Conservation (phyloP, 2,113 vertebrate species). For the Lipophrys pholis region DNA sequence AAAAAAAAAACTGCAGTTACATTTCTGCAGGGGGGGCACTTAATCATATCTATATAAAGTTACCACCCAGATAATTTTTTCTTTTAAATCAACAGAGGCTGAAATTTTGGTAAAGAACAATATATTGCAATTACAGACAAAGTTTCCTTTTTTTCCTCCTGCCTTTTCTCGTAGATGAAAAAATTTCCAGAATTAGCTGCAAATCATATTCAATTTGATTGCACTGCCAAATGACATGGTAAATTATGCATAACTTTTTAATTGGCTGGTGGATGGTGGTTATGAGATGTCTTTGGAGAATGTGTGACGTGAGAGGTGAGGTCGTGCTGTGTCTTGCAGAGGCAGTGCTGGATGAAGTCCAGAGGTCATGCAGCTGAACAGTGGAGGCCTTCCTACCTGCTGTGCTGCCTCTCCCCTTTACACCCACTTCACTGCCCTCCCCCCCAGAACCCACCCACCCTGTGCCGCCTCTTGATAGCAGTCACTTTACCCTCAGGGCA, state of each 20-base stretch:
- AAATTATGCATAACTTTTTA: slow-evolving; percentile 85
- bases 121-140: slow-evolving; percentile 32
- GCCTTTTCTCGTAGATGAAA: slow-evolving; percentile 50
- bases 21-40: slow-evolving; percentile 61
- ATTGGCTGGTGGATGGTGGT: slow-evolving; percentile 73
- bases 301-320: slow-evolving; percentile 70
- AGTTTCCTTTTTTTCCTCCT: neutral
- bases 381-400: slow-evolving; percentile 44
- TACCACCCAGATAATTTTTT: neutral
- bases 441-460: slow-evolving; percentile 1
- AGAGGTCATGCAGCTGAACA: slow-evolving; percentile 63
- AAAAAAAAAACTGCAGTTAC: slow-evolving; percentile 30
- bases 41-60: slow-evolving; percentile 41
- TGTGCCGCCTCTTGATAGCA: slow-evolving; percentile 54
- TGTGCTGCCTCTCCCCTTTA: slow-evolving; percentile 40
- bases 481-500: slow-evolving; percentile 67
- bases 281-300: slow-evolving; percentile 62
- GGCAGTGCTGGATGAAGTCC: slow-evolving; percentile 58
- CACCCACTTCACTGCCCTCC: neutral
- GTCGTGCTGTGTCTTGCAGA: slow-evolving; percentile 56
- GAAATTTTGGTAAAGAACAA: slow-evolving; percentile 7
- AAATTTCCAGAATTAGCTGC: slow-evolving; percentile 54
- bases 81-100: neutral
- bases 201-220: slow-evolving; percentile 74
- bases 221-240: slow-evolving; percentile 74